Evolutionary conservation across 2,797 vertebrate species (phyloP), one percentile per base, ranked within the genome.

Genomic region (Macroramphosus scolopax): DNA sequence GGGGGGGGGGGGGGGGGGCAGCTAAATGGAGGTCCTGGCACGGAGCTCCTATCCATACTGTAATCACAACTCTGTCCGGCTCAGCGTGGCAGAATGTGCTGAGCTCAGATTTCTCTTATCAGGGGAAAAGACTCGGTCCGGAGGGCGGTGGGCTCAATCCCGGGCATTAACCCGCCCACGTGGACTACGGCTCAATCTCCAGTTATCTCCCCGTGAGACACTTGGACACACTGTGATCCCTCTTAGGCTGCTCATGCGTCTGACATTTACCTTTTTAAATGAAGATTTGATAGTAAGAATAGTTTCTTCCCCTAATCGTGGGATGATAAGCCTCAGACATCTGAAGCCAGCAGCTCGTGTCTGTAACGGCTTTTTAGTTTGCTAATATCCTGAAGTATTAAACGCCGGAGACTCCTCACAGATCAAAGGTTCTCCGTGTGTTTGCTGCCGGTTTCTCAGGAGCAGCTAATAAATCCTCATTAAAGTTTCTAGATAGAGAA

Each of bases 101-200:
- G 64, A 58, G 70, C 77, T 81, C 63, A 38, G 72, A 81, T 83
- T 78, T 75, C 72, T 82, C 60, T 72, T 81, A 77, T 84, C 77
- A 35, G 68, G 38, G 41, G 45, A 62, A 72, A 51, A 16, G n/a
- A n/a, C 66, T 57, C 62, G 51, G 61, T 73, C 62, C 50, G 61
- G 57, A 52, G 68, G 63, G 41, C 46, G 54, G 60, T 34, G 14
- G 5, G 60, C 68, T 77, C 68, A 60, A 46, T 56, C 64, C 47
- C 44, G 34, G 35, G 29, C 50, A 73, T 63, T 79, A 74, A 75
- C 77, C 78, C 68, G 46, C 33, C 45, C 51, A 30, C 40, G 53
- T 68, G 61, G 54, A 72, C 48, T 4, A 58, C 17, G n/a, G 43
- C 61, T 77, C 65, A 59, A 34, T 62, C 75, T 55, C 53, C 32